phyloP scores from a whole-genome alignment of 1,140 invertebrate species.

The Ostrea edulis region DNA sequence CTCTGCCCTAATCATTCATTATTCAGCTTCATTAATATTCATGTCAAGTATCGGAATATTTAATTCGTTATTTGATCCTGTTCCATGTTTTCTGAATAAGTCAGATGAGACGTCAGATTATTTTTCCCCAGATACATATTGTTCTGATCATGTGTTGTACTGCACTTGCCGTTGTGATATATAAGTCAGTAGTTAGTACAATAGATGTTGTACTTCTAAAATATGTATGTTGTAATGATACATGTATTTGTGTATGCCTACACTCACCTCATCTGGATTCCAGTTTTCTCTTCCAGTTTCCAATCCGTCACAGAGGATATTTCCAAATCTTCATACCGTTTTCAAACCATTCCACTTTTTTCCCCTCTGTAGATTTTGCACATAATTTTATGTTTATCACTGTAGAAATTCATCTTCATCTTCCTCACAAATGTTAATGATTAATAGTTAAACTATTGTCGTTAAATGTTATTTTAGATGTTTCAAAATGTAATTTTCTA shows the following conservation, averaged over 20 bases:
- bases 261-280: neutral
- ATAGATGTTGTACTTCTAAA: neutral
- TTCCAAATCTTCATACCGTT: neutral
- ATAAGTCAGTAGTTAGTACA: neutral
- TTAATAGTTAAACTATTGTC: neutral
- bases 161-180: neutral
- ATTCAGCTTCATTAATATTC: slow-evolving; percentile 21
- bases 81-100: neutral
- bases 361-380: neutral
- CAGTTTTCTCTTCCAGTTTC: slow-evolving; percentile 5
- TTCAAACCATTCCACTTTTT: neutral
- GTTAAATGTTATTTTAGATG: neutral
- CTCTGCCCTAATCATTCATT: neutral
- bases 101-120: neutral
- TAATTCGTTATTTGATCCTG: neutral
- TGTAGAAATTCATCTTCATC: neutral
- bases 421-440: neutral
- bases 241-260: neutral
- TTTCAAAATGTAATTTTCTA: neutral
- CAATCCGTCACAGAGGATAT: neutral
- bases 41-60: neutral
- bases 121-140: neutral
- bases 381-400: neutral
- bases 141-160: neutral
- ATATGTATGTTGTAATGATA: slow-evolving; percentile 17